Evolutionary conservation across 1,140 invertebrate species (phyloP).

Genomic region (Danaus melanippus): DNA sequence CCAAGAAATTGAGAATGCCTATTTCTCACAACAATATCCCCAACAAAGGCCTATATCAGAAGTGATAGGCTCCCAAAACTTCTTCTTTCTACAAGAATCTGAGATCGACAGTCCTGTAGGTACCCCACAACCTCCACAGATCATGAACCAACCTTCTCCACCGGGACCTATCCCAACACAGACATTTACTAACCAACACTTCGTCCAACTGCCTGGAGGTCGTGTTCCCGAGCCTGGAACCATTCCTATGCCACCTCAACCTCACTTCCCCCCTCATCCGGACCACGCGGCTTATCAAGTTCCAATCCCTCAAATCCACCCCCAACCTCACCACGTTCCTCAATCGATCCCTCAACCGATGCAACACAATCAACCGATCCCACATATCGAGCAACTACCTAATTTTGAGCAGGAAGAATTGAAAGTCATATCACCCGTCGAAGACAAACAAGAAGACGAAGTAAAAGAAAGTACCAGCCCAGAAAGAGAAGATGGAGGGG

Average conservation of each 20-base stretch:
- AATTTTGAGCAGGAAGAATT: constrained; percentile 28
- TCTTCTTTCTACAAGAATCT: constrained; percentile 84
- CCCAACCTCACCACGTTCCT: constrained; percentile 20
- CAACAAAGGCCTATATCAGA: constrained; percentile 79
- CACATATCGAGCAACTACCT: constrained; percentile 9
- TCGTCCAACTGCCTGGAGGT: constrained; percentile 54
- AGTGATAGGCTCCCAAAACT: constrained; percentile 80
- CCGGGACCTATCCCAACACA: constrained; percentile 80
- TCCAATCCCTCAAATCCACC: constrained; percentile 25
- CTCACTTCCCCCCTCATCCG: constrained; percentile 55
- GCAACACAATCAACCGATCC: neutral
- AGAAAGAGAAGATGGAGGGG: constrained; percentile 41
- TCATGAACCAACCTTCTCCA: constrained; percentile 69
- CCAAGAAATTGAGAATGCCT: constrained; percentile 74
- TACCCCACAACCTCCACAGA: constrained; percentile 53
- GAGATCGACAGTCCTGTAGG: constrained; percentile 81
- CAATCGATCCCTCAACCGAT: constrained; percentile 17
- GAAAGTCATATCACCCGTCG: constrained; percentile 23
- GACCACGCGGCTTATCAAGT: constrained; percentile 37
- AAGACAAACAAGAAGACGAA: constrained; percentile 42
- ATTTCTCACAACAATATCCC: constrained; percentile 73
- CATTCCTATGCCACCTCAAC: constrained; percentile 49
- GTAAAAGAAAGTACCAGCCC: constrained; percentile 49
- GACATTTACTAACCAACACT: constrained; percentile 86
- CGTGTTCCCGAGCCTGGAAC: constrained; percentile 43